phyloP scores from a whole-genome alignment of 2,888 invertebrate genomes.

The Troides helena region DNA sequence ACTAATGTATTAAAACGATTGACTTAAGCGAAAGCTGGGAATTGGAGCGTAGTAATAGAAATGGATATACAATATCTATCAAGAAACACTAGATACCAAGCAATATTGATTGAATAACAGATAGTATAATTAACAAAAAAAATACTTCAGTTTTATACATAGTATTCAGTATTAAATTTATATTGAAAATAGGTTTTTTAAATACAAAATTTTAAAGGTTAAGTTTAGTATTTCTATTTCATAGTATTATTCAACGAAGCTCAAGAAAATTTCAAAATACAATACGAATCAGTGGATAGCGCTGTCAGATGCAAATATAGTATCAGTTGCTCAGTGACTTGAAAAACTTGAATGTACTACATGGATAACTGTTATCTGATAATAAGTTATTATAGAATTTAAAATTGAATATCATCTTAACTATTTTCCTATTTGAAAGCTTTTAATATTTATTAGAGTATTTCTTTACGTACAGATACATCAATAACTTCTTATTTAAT shows the following conservation, averaged over 20 bases:
- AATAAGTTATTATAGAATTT: neutral
- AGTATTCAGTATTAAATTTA: neutral
- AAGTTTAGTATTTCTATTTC: constrained; percentile 3
- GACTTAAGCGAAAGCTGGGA: neutral
- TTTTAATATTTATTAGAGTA: neutral
- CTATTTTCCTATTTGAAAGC: neutral
- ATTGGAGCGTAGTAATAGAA: neutral
- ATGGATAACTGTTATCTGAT: neutral
- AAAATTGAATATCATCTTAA: neutral
- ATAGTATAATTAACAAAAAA: neutral
- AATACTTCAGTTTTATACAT: neutral
- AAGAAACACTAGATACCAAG: neutral
- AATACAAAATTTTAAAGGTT: neutral
- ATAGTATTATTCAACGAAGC: constrained; percentile 2
- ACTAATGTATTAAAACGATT: neutral
- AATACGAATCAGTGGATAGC: constrained; percentile 24
- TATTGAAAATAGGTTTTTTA: neutral
- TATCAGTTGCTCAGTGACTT: constrained; percentile 23
- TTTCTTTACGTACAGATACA: neutral
- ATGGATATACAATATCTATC: neutral
- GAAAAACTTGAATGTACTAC: constrained; percentile 12
- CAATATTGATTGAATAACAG: neutral
- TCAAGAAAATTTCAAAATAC: constrained; percentile 23
- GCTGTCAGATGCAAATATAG: constrained; percentile 26
- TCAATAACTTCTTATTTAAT: too few species aligned